Conservation (phyloP, 2,888 invertebrate genomes). For the Yponomeuta malinellus region DNA sequence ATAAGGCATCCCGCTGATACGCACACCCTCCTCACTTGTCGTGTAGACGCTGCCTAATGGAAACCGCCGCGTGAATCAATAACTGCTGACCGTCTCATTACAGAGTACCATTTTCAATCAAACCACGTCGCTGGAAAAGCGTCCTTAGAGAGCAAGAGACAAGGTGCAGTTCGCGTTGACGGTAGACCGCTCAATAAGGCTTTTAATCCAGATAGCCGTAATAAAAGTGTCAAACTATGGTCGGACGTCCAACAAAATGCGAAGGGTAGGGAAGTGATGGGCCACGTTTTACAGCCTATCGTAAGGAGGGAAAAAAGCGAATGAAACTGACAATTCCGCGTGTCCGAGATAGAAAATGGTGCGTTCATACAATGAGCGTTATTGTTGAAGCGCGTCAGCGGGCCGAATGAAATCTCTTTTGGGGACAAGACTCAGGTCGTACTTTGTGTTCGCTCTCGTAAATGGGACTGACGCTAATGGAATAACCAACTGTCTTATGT, state of each 20-base stretch:
- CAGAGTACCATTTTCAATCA: constrained; percentile 59
- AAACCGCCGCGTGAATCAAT: constrained; percentile 53
- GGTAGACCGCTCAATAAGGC: constrained; percentile 28
- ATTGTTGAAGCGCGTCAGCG: background rate
- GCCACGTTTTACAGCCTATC: constrained; percentile 12
- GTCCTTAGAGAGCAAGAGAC: constrained; percentile 25
- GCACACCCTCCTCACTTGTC: constrained; percentile 25
- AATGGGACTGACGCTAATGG: background rate
- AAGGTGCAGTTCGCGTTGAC: constrained; percentile 11
- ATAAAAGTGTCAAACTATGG: constrained; percentile 57
- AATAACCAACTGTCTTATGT: background rate
- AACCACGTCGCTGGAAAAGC: constrained; percentile 23
- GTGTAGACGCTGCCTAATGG: constrained; percentile 15
- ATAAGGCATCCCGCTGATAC: constrained; percentile 35
- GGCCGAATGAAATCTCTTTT: constrained; percentile 3
- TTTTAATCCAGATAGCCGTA: constrained; percentile 46
- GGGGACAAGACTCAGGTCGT: background rate
- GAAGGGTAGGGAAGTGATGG: constrained; percentile 22
- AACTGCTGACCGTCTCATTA: constrained; percentile 72
- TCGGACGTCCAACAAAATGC: constrained; percentile 29
- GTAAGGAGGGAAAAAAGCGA: constrained; percentile 6
- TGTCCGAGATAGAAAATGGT: background rate
- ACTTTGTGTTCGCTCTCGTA: background rate
- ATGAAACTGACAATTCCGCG: constrained; percentile 4
- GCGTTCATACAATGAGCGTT: background rate